Conservation (phyloP, 1,140 invertebrate genomes). For the Uloborus diversus region DNA sequence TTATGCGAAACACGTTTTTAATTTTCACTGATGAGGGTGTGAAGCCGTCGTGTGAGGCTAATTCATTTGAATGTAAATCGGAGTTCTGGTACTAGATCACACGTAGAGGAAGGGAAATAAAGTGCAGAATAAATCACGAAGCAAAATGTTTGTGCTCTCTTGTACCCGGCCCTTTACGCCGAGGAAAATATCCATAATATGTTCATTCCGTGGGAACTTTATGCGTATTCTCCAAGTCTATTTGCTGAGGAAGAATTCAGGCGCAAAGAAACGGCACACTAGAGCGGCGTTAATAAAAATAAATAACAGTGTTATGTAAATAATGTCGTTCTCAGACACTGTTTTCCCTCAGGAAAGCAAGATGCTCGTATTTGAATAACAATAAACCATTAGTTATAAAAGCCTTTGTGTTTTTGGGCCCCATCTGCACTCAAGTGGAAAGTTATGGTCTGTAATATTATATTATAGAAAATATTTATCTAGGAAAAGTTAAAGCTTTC, state of each 20-base stretch:
- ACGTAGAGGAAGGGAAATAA: conserved; percentile 18
- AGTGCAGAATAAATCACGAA: conserved; percentile 38
- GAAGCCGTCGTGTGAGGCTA: conserved; percentile 6
- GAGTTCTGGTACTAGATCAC: conserved; percentile 1
- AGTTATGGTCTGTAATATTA: neutral
- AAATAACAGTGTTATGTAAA: conserved; percentile 44
- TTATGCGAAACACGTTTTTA: conserved; percentile 43
- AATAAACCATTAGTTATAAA: conserved; percentile 43
- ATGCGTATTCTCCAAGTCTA: conserved; percentile 42
- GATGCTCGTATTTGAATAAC: conserved; percentile 44
- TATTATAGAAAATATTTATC: conserved; percentile 37
- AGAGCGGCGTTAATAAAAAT: conserved; percentile 30
- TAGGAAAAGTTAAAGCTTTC: neutral
- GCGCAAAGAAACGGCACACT: conserved; percentile 39
- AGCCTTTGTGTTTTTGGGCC: conserved; percentile 17
- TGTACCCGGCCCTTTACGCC: neutral
- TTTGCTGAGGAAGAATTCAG: conserved; percentile 35
- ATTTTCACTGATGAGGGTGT: conserved; percentile 28
- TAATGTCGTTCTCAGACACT: conserved; percentile 20
- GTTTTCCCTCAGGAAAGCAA: neutral
- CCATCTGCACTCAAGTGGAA: neutral
- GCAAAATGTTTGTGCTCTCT: conserved; percentile 30
- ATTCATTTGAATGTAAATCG: conserved; percentile 48
- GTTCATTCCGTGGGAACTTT: conserved; percentile 35
- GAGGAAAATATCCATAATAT: conserved; percentile 44